phyloP scores from a whole-genome alignment of 2,888 invertebrate species.

The Caenorhabditis drosophilae region DNA sequence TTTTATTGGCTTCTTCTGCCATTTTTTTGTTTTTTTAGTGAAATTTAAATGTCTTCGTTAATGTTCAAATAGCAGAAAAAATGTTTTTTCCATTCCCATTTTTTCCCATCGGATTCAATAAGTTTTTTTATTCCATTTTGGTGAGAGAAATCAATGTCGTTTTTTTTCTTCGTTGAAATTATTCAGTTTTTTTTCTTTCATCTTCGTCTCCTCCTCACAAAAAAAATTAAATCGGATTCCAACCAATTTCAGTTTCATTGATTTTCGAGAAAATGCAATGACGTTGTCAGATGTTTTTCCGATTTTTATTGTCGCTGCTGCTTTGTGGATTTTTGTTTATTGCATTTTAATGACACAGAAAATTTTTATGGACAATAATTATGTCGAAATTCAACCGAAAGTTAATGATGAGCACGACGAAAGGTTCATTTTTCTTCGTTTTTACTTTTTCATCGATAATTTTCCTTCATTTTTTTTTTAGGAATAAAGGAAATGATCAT shows the following conservation, averaged over 20 bases:
- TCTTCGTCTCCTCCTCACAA: no score
- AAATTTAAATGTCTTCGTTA: background rate
- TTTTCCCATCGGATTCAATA: background rate
- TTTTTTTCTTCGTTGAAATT: no score
- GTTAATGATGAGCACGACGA: no score
- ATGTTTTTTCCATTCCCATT: background rate
- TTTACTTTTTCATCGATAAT: no score
- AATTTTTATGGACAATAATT: constrained; percentile 27
- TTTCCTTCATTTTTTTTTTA: no score
- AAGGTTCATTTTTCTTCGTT: no score
- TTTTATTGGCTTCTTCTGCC: background rate
- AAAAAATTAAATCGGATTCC: constrained; percentile 1
- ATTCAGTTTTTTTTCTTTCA: no score
- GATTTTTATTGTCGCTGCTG: constrained; percentile 29
- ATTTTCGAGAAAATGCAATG: constrained; percentile 9
- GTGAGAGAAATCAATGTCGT: no score
- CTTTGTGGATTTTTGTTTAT: constrained; percentile 36
- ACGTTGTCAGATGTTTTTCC: constrained; percentile 35
- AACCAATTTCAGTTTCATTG: no score
- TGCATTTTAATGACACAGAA: constrained; percentile 42
- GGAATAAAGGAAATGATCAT: no score
- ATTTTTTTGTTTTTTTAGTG: background rate
- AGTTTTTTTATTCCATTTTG: background rate
- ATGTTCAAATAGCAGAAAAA: background rate
- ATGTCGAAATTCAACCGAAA: no score